Evolutionary conservation across 2,113 vertebrate genomes (phyloP).

Genomic region (Eonycteris spelaea): DNA sequence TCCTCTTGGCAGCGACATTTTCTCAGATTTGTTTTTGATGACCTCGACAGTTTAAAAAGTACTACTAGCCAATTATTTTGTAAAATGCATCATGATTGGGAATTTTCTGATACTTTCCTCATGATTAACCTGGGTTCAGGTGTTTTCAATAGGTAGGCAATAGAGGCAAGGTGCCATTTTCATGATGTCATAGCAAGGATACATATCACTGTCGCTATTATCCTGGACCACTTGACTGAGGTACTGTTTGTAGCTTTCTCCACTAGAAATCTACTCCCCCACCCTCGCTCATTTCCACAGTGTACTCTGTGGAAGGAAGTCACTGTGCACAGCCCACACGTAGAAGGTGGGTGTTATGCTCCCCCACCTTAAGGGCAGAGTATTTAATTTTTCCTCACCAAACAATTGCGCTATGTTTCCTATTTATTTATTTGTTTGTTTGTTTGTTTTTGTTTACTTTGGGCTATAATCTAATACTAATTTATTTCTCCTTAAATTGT

Average conservation of each 20-base stretch:
- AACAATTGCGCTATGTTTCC: not conserved
- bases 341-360: not conserved
- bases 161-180: not conserved
- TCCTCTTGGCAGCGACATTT: not conserved
- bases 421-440: not conserved
- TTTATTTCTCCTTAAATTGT: not conserved
- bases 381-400: not conserved
- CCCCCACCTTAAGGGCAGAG: not conserved
- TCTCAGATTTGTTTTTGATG: not conserved
- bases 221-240: not conserved
- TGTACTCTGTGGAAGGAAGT: not conserved
- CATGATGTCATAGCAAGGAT: not conserved
- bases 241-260: not conserved
- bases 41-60: not conserved
- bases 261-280: not conserved
- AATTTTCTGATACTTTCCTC: not conserved
- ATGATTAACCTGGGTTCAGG: not conserved
- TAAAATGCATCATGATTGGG: not conserved
- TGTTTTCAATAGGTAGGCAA: not conserved
- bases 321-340: accelerated
- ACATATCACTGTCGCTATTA: not conserved
- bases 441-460: not conserved
- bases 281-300: not conserved
- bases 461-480: not conserved
- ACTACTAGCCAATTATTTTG: not conserved